Percentiles rank a stretch among this genome's conserved stretches.
These are phyloP conservation scores for Remorina albescens DNA, from an alignment of 2,797 vertebrate genomes.

Conservation along the genomic window DNA sequence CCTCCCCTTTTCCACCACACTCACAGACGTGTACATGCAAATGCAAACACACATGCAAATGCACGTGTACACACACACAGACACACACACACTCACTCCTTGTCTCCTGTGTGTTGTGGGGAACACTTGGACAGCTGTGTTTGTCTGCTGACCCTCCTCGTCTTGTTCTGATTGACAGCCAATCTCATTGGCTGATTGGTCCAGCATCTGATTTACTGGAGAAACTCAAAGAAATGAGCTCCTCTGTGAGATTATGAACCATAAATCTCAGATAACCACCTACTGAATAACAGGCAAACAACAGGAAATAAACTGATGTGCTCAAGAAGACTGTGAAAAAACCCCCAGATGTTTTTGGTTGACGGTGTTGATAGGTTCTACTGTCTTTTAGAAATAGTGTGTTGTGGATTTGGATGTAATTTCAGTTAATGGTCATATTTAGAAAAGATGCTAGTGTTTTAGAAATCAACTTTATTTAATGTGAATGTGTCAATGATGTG, in stretches of 20 bases:
- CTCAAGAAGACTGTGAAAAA: background rate
- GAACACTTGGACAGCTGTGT: slow-evolving; percentile 81
- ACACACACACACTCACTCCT: slow-evolving; percentile 33
- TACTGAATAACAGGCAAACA: background rate
- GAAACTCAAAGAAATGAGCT: slow-evolving; percentile 21
- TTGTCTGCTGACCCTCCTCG: slow-evolving; percentile 65
- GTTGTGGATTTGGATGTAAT: background rate
- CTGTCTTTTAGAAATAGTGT: slow-evolving; percentile 7
- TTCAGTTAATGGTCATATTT: slow-evolving; percentile 8
- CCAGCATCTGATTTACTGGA: slow-evolving; percentile 54
- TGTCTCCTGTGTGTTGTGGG: slow-evolving; percentile 57
- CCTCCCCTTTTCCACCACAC: background rate
- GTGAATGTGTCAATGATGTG: slow-evolving; percentile 38
- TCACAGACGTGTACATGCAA: slow-evolving; percentile 7
- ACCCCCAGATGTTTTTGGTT: background rate
- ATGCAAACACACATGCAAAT: slow-evolving; percentile 17
- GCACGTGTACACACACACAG: slow-evolving; percentile 15
- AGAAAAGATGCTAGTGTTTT: slow-evolving; percentile 27
- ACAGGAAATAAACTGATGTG: background rate
- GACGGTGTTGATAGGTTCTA: background rate
- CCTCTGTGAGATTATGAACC: background rate
- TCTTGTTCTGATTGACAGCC: slow-evolving; percentile 64
- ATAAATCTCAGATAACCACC: background rate
- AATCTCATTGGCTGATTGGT: slow-evolving; percentile 69
- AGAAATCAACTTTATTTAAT: slow-evolving; percentile 36